phyloP scores from a whole-genome alignment of 30 jellyfish, hydroid and myxozoan genomes.

The Hydractinia symbiolongicarpus region DNA sequence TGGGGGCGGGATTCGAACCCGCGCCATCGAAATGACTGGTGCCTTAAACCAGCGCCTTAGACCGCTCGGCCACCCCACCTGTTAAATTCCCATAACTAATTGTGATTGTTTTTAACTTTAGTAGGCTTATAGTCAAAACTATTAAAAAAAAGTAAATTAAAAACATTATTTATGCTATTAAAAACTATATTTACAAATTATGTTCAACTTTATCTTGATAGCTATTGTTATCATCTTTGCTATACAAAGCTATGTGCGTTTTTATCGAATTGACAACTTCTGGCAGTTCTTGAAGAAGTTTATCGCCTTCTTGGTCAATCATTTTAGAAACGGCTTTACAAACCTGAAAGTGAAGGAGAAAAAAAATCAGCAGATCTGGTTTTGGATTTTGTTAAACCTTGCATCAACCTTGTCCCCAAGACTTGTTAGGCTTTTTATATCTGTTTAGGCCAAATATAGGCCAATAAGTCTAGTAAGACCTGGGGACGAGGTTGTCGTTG shows the following conservation, averaged over 20 bases:
- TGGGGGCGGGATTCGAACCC: constrained; percentile 28
- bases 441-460: too few relatives aligned
- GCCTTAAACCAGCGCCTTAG: constrained; percentile 25
- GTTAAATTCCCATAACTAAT: too few relatives aligned
- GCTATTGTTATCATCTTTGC: background rate
- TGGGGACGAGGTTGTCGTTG: background rate
- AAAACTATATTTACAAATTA: too few relatives aligned
- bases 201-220: too few relatives aligned
- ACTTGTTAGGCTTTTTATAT: too few relatives aligned
- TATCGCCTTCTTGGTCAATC: constrained; percentile 65
- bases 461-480: too few relatives aligned
- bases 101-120: too few relatives aligned
- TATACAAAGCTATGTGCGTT: constrained; percentile 37
- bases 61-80: constrained; percentile 28
- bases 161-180: too few relatives aligned
- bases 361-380: background rate
- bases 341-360: constrained; percentile 34
- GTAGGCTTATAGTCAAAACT: too few relatives aligned
- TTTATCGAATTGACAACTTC: constrained; percentile 52
- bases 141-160: too few relatives aligned
- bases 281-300: constrained; percentile 48
- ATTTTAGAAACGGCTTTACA: constrained; percentile 38
- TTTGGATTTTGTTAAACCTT: too few relatives aligned
- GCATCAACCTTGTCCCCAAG: too few relatives aligned
- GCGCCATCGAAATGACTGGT: constrained; percentile 25